These are phyloP conservation scores for Leucoma salicis DNA, from an alignment of 2,888 invertebrate species.

Conservation along the genomic window DNA sequence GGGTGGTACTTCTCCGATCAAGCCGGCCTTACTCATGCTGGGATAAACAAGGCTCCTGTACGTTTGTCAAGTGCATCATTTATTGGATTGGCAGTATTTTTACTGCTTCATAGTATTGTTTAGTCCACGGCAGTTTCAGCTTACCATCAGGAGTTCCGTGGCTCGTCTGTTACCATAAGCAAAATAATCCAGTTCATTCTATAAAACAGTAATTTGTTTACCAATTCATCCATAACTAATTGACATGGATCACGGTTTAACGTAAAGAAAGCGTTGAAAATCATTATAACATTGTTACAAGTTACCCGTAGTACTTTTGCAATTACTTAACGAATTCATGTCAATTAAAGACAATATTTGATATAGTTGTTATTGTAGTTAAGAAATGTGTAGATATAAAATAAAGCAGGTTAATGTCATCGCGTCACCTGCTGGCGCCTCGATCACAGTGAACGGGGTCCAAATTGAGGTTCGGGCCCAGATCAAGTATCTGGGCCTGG, in stretches of 20 bases:
- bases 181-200: neutral
- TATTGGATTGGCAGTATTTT: neutral
- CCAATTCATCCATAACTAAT: neutral
- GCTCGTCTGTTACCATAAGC: neutral
- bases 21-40: no score
- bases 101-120: neutral
- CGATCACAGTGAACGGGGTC: no score
- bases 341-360: no score
- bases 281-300: constrained; percentile 7
- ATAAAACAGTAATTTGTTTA: neutral
- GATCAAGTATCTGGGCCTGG: no score
- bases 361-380: no score
- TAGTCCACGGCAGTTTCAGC: neutral
- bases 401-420: neutral
- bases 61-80: no score
- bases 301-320: constrained; percentile 1
- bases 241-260: neutral
- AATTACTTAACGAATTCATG: no score
- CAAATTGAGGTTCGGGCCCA: no score
- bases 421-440: no score
- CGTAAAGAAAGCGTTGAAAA: constrained; percentile 21
- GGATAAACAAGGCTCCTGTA: no score
- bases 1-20: no score
- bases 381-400: neutral
- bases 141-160: neutral